Conservation (phyloP, 2,888 invertebrate genomes). For the Athrips mouffetella region DNA sequence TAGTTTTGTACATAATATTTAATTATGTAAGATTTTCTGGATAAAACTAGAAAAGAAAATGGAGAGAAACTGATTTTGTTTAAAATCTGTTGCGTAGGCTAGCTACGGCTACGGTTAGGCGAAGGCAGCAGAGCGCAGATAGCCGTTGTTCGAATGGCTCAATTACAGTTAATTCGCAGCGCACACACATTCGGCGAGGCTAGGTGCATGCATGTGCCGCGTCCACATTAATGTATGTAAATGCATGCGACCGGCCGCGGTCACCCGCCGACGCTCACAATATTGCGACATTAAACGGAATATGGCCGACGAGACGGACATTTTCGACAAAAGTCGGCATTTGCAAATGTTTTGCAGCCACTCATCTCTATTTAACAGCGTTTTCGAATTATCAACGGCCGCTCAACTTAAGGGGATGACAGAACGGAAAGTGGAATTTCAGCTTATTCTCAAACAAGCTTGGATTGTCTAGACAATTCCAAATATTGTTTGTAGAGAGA, state of each 20-base stretch:
- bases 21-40: no score
- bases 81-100: slow-evolving; percentile 37
- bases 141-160: slow-evolving; percentile 72
- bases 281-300: slow-evolving; percentile 76
- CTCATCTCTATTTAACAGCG: slow-evolving; percentile 51
- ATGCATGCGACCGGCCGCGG: slow-evolving; percentile 73
- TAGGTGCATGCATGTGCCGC: slow-evolving; percentile 68
- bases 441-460: not conserved
- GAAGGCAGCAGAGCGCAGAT: slow-evolving; percentile 60
- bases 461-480: not conserved
- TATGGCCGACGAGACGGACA: slow-evolving; percentile 71
- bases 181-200: slow-evolving; percentile 70
- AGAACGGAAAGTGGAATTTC: not conserved
- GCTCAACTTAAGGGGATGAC: not conserved
- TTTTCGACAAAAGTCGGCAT: slow-evolving; percentile 72
- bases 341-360: slow-evolving; percentile 59
- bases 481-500: not conserved
- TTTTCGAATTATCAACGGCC: slow-evolving; percentile 32
- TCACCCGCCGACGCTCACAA: slow-evolving; percentile 66
- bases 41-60: not conserved
- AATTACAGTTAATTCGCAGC: slow-evolving; percentile 77
- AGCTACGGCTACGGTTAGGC: slow-evolving; percentile 48
- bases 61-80: not conserved
- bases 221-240: slow-evolving; percentile 76
- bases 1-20: no score